Conservation (phyloP, 2,888 invertebrate species). For the Thereva unica region DNA sequence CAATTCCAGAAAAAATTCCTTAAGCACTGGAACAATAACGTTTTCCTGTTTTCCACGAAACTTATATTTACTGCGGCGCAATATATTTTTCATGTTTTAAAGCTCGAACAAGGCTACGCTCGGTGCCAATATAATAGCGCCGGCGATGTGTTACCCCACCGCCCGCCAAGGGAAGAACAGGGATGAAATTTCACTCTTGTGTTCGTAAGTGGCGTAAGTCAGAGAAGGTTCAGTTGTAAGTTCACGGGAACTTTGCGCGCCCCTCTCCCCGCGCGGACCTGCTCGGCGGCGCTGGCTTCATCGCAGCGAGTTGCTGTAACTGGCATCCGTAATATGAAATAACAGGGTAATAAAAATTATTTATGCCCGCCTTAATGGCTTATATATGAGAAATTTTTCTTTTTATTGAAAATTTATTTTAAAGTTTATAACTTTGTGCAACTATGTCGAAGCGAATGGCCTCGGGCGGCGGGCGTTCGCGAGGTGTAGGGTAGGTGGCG, state of each 20-base stretch:
- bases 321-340: constrained; percentile 37
- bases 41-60: constrained; percentile 37
- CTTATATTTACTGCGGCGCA: constrained; percentile 36
- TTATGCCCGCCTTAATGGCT: constrained; percentile 42
- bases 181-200: neutral
- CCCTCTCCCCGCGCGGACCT: constrained; percentile 3
- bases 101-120: constrained; percentile 32
- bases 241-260: constrained; percentile 31
- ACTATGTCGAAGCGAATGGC: constrained; percentile 27
- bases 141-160: neutral
- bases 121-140: neutral
- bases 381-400: constrained; percentile 40
- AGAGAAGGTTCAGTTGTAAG: constrained; percentile 30
- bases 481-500: neutral
- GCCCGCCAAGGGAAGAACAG: neutral
- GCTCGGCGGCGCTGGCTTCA: constrained; percentile 11
- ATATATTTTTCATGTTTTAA: constrained; percentile 39
- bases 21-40: constrained; percentile 28
- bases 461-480: constrained; percentile 13
- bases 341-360: constrained; percentile 42
- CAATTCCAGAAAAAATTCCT: neutral
- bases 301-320: constrained; percentile 20
- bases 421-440: constrained; percentile 41
- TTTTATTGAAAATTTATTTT: constrained; percentile 41
- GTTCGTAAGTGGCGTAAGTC: constrained; percentile 6